These are phyloP conservation scores for Centruroides vittatus DNA, from an alignment of 1,140 invertebrate genomes.

Conservation along the genomic window DNA sequence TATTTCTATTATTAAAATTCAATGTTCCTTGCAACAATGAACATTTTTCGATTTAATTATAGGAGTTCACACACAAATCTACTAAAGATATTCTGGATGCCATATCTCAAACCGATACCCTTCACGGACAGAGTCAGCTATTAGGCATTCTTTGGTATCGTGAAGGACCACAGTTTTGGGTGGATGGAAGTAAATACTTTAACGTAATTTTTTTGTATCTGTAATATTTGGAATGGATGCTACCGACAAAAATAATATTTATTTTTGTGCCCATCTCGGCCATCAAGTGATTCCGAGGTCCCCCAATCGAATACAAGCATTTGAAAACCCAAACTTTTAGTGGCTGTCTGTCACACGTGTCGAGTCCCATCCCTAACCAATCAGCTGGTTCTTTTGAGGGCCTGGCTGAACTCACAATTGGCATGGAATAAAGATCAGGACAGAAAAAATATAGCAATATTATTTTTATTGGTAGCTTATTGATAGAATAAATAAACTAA, in stretches of 20 bases:
- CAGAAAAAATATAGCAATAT: no score
- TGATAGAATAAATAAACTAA: no score
- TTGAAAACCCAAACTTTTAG: no score
- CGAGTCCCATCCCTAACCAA: no score
- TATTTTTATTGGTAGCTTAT: no score
- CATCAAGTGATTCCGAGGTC: no score
- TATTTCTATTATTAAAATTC: conserved; percentile 1
- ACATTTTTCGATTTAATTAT: background rate
- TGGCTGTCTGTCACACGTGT: no score
- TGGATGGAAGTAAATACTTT: conserved; percentile 35
- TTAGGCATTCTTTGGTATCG: conserved; percentile 68
- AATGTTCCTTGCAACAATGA: background rate
- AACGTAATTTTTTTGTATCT: background rate
- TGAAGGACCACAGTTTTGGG: conserved; percentile 62
- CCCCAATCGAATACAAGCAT: no score
- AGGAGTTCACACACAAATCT: conserved; percentile 36
- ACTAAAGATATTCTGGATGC: conserved; percentile 57
- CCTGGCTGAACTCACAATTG: no score
- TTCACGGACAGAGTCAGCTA: conserved; percentile 66
- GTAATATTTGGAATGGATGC: background rate
- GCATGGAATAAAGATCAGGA: no score
- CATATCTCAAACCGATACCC: conserved; percentile 47
- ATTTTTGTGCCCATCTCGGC: background rate
- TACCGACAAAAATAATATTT: background rate
- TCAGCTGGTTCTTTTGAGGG: no score